Conservation (phyloP, 2,113 vertebrate species). For the Clinocottus analis region DNA sequence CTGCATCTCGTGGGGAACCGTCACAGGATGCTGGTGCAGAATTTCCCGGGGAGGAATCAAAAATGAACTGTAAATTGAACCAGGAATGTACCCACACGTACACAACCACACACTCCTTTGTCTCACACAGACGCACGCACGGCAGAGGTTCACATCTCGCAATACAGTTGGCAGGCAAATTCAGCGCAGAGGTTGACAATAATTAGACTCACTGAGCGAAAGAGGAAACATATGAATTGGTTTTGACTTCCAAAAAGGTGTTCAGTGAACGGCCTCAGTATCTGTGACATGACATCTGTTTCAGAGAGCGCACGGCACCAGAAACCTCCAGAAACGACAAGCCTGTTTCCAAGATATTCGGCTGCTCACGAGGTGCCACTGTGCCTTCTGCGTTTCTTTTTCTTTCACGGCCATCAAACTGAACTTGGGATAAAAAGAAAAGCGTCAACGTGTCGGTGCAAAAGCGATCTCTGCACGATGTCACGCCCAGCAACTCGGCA, state of each 20-base stretch:
- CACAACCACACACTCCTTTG: constrained; percentile 16
- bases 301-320: not conserved
- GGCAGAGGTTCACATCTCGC: not conserved
- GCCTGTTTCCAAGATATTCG: not conserved
- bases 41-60: not conserved
- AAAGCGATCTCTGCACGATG: constrained; percentile 24
- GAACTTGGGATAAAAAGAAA: constrained; percentile 34
- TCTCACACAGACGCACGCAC: constrained; percentile 10
- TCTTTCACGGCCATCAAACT: constrained; percentile 8
- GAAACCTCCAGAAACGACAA: not conserved
- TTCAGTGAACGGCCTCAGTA: not conserved
- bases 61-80: constrained; percentile 30
- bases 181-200: constrained; percentile 6
- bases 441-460: constrained; percentile 12
- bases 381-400: not conserved
- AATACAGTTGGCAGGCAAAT: too few relatives aligned
- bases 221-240: constrained; percentile 14
- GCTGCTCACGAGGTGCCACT: not conserved
- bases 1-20: constrained; percentile 8
- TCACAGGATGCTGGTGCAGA: constrained; percentile 13
- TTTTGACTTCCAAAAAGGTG: constrained; percentile 19
- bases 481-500: constrained; percentile 5
- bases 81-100: not conserved
- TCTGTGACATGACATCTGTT: constrained; percentile 13
- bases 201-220: constrained; percentile 24